Percentiles rank a stretch among this genome's conserved stretches.
phyloP scores from a whole-genome alignment of 64 coral and sea anemone genomes.

The Orbicella faveolata region DNA sequence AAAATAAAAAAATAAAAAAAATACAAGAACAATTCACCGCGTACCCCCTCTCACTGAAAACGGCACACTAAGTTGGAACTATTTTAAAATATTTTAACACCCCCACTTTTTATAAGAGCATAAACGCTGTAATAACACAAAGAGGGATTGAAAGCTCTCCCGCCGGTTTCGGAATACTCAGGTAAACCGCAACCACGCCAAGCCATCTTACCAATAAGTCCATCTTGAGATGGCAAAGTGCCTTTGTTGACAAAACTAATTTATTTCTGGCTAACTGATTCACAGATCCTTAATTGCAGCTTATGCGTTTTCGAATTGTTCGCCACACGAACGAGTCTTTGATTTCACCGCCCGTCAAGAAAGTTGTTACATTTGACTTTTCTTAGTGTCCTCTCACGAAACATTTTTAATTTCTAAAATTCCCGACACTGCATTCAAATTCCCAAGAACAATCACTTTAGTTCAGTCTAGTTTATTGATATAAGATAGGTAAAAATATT shows the following conservation, averaged over 20 bases:
- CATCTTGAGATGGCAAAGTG: not conserved
- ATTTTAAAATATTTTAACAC: not conserved
- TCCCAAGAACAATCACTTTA: too few species aligned
- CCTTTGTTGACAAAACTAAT: constrained; percentile 13
- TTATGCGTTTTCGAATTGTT: not conserved
- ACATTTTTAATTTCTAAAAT: too few species aligned
- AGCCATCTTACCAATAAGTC: not conserved
- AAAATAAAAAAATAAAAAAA: not conserved
- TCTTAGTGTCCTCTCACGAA: not conserved
- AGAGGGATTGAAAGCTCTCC: not conserved
- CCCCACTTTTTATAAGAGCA: not conserved
- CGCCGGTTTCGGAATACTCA: not conserved
- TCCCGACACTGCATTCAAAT: too few species aligned
- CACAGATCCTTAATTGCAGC: not conserved
- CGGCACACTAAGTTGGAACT: not conserved
- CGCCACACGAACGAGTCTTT: not conserved
- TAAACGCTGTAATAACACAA: not conserved
- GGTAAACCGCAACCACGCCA: not conserved
- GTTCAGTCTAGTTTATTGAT: too few species aligned
- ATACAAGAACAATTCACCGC: not conserved
- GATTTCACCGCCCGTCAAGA: not conserved
- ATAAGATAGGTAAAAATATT: not conserved
- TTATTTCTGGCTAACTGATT: not conserved
- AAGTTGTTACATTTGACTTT: not conserved
- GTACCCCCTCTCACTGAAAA: too few species aligned